Evolutionary conservation across 2,797 vertebrate genomes (phyloP), one percentile per base, ranked within the genome.

Genomic region (Cheirogaleus major): DNA sequence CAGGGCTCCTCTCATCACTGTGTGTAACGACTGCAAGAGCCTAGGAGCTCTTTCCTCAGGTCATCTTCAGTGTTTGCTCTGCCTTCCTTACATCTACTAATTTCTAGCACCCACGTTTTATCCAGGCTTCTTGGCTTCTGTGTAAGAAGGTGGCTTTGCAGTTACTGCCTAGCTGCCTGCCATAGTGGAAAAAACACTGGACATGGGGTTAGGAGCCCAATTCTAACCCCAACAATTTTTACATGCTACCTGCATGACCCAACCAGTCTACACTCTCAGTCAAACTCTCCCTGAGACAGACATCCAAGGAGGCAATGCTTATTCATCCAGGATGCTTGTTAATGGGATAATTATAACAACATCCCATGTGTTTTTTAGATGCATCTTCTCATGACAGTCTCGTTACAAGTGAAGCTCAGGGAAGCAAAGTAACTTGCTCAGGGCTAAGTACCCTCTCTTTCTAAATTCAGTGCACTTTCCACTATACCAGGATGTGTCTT

Each of bases 41-140:
- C 59, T 32, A 41, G 38, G 38, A n/a, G 38, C 45, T 4, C 32
- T 50, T 76, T 67, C 69, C 86, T 67, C 23, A 70, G 79, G 25
- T 69, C 70, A 84, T 57, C 43, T n/a, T 41, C 43, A 13, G 20
- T 45, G 6, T 82, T 59, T 17, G 1, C 73, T 61, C 45, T 76
- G 61, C 75, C 88, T 97, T 95, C 18, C 25, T 72, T 38, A 52
- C 48, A 55, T 57, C 15, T 69, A 50, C 94, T 96, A 73, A 95
- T 87, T 96, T 32, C 38, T 15, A 92, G 76, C 48, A 72, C 75
- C 14, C 86, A 48, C 0, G 0, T 93, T 45, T 79, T 79, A 61
- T 18, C 18, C 11, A 6, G 75, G 80, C 65, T 95, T 95, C 75
- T 78, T 84, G 72, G 82, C 57, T 90, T 81, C 65, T 50, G 35